Percentiles rank a stretch among this genome's conserved stretches.
phyloP scores from a whole-genome alignment of 2,797 vertebrate species.

The Channa striata region DNA sequence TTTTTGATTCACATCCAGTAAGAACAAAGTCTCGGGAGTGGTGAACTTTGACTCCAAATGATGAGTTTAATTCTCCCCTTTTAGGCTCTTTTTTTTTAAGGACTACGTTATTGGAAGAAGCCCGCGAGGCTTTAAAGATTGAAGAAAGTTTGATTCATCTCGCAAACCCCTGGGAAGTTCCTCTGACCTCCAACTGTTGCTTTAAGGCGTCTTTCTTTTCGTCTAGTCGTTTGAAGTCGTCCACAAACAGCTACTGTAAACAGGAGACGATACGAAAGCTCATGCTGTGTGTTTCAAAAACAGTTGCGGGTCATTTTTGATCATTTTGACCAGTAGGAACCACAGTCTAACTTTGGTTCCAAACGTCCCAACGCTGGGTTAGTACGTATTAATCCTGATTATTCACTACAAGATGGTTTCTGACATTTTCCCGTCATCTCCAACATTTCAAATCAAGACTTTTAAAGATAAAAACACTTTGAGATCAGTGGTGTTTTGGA shows the following conservation, averaged over 20 bases:
- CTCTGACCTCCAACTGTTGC: slow-evolving; percentile 42
- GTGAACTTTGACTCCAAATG: slow-evolving; percentile 34
- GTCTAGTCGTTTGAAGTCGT: slow-evolving; percentile 14
- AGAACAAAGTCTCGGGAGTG: slow-evolving; percentile 22
- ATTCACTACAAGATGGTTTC: too few species aligned
- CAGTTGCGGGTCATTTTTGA: background rate
- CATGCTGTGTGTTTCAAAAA: slow-evolving; percentile 10
- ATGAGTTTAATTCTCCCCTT: slow-evolving; percentile 32
- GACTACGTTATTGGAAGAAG: slow-evolving; percentile 29
- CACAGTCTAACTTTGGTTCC: background rate
- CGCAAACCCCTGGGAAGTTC: slow-evolving; percentile 19
- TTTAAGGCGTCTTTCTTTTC: slow-evolving; percentile 31
- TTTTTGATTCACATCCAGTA: slow-evolving; percentile 18
- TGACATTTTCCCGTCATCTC: too few species aligned
- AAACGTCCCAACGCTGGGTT: background rate
- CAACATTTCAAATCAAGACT: too few species aligned
- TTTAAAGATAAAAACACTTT: too few species aligned
- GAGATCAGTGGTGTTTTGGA: too few species aligned
- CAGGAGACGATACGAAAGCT: slow-evolving; percentile 20
- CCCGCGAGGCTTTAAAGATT: slow-evolving; percentile 29
- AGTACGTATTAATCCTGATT: too few species aligned
- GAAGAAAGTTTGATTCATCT: slow-evolving; percentile 39
- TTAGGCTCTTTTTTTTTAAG: slow-evolving; percentile 23
- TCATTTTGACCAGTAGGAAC: background rate
- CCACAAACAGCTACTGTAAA: slow-evolving; percentile 15